Base-by-base conservation (phyloP, 2,888 invertebrate genomes). In the Melanostoma mellinum region DNA sequence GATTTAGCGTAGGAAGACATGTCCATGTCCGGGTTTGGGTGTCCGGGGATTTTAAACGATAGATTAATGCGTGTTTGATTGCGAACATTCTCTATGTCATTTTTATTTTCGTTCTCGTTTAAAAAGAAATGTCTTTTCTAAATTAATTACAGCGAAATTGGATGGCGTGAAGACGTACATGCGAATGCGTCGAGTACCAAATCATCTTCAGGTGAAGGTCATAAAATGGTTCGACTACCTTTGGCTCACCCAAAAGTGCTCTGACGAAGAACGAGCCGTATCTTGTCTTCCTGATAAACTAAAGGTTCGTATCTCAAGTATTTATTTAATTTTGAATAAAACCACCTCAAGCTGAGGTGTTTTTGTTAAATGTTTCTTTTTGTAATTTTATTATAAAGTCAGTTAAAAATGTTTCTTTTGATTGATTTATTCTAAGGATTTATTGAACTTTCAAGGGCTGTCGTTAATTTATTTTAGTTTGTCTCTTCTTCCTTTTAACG, bases 141-240 rank as follows among this genome's bases (percentile, higher is more conserved):
- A 78, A 79, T 75, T 89, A 91, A 89, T 95, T 95, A 67, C 94
- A 99, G 99, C 98, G 53, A 98, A 98, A 93, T 93, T 99, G 91
- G 99, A 99, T 90, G 98, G 97, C 55, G 99, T 99, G 85, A 99
- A 99, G 93, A 99, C 98, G 3, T 99, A 99, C 92, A 99, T 99
- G 99, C 94, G 97, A 86, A 97, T 99, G 96, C 94, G 99, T 67
- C 93, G 98, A 87, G 99, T 99, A 86, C 99, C 99, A 48, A 96
- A 95, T 88, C 96, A 97, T 92, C 94, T 99, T 81, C 98, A 99
- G 92, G 97, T 98, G 89, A 98, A 99, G 92, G 99, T 97, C 87
- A 99, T 99, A 92, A 98, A 98, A 92, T 99, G 99, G 99, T 99
- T 99, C 92, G 99, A 99, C 93, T 99, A 99, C 92, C 94, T 99